These are phyloP conservation scores for Drosophila parabipectinata DNA, from an alignment of 1,140 invertebrate genomes.

Conservation along the genomic window DNA sequence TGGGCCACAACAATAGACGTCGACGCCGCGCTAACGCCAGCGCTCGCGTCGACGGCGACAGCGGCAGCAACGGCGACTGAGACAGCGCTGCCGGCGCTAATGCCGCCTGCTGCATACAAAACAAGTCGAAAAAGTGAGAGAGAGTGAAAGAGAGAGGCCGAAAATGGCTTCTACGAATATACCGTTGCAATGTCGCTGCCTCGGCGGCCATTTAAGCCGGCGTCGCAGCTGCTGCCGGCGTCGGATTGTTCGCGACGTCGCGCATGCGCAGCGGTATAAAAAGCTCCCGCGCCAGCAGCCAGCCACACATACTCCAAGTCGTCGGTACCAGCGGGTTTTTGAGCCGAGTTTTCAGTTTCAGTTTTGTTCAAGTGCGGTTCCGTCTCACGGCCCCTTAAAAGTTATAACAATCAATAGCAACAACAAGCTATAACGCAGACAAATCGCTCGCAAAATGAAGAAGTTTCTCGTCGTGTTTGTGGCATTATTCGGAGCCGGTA, in stretches of 20 bases:
- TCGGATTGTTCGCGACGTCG: conserved; percentile 73
- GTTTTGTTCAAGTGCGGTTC: conserved; percentile 74
- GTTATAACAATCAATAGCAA: conserved; percentile 23
- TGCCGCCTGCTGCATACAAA: conserved; percentile 59
- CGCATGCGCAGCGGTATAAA: conserved; percentile 84
- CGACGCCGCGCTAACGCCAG: conserved; percentile 18
- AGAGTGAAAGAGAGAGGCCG: conserved; percentile 26
- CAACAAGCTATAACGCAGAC: conserved; percentile 14
- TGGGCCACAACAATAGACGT: conserved; percentile 53
- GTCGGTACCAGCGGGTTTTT: conserved; percentile 75
- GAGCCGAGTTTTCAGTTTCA: conserved; percentile 56
- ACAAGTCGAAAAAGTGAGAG: conserved; percentile 20
- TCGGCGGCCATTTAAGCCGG: background rate
- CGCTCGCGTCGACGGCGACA: conserved; percentile 12
- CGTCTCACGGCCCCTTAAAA: conserved; percentile 41
- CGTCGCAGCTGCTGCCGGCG: conserved; percentile 21
- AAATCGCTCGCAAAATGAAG: conserved; percentile 79
- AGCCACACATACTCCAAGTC: conserved; percentile 83
- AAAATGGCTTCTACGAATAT: conserved; percentile 55
- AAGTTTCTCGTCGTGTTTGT: conserved; percentile 83
- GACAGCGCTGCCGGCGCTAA: conserved; percentile 19
- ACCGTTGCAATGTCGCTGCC: conserved; percentile 63
- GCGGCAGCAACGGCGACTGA: conserved; percentile 13
- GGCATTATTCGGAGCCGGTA: conserved; percentile 84
- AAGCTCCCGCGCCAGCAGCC: conserved; percentile 79